A percentile compares a stretch with the other conserved stretches of the same genome.
These are phyloP conservation scores for Sepiola atlantica DNA, from an alignment of 2,888 invertebrate genomes.

Conservation along the genomic window DNA sequence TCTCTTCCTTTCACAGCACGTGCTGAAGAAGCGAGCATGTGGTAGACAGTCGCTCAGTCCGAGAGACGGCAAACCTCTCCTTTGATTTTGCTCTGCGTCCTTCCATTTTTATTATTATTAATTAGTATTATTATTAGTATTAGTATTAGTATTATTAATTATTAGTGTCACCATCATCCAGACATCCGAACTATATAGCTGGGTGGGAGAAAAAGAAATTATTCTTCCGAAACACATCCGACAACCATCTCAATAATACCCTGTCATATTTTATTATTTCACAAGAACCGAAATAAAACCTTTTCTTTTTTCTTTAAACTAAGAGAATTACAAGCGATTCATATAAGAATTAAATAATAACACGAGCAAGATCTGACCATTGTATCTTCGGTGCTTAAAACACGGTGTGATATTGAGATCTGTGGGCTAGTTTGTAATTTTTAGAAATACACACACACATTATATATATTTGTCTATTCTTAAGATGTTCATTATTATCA, in stretches of 20 bases:
- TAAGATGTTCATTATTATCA: background rate
- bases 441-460: background rate
- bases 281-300: too few relatives aligned
- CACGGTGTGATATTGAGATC: background rate
- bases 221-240: background rate
- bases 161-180: too few relatives aligned
- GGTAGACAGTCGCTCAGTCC: background rate
- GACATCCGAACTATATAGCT: too few relatives aligned
- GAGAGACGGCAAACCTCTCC: background rate
- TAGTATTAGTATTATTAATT: too few relatives aligned
- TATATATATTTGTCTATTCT: background rate
- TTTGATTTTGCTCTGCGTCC: background rate
- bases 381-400: too few relatives aligned
- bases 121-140: background rate
- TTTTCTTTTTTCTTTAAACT: too few relatives aligned
- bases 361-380: too few relatives aligned
- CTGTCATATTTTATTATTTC: too few relatives aligned
- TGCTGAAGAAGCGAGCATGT: background rate
- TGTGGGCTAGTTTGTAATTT: background rate
- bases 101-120: background rate
- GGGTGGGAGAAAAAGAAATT: background rate
- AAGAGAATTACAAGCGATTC: too few relatives aligned
- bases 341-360: too few relatives aligned
- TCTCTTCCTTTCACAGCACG: background rate
- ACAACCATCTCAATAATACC: background rate